Evolutionary conservation across 2,888 invertebrate species (phyloP), one percentile per base, ranked within the genome.

Genomic region (Cantharis flavilabris): DNA sequence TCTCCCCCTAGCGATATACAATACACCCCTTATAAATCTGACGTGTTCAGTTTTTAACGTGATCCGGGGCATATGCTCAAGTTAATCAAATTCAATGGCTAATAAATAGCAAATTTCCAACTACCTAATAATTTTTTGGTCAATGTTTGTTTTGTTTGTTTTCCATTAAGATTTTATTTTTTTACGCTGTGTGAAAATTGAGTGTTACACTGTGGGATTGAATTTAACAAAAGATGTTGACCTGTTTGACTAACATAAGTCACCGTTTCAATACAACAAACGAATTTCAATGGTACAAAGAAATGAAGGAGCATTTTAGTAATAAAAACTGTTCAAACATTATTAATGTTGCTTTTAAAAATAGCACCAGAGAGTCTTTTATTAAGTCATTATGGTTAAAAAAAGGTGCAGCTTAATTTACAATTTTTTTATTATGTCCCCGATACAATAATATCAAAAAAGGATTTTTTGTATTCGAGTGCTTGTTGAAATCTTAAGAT

Each of bases 21-120:
- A 76, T 74, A 69, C 80, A 77, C 79, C 80, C 76, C 73, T 75
- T 76, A 64, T 62, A 28, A 67, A 67, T 13, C 65, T 67, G 13
- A 67, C 26, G 63, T 63, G 62, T 67, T 72, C 64, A 65, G 69
- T 73, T 75, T 72, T 72, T 70, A 75, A 83, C 82, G 83, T 82
- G 86, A 86, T 84, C 83, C 82, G 79, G 69, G 82, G 83, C 87
- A 86, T 87, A 87, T 87, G 86, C 83, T 77, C 76, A 28, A 20
- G 14, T 16, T 72, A 20, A 18, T 49, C 49, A 49, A 49, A 49
- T 49, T 49, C 49, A 49, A 49, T 49, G 49, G 49, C n/a, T n/a
- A 49, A 49, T 49, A 49, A 49, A 49, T 49, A 49, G n/a, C 3
- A 49, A 49, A 49, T 49, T 7, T 49, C 49, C 7, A 49, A 49